A percentile compares a stretch with the other conserved stretches of the same genome.
These are phyloP conservation scores for Xenotilapia longispinis DNA, from an alignment of 2,113 vertebrate genomes.

Conservation along the genomic window DNA sequence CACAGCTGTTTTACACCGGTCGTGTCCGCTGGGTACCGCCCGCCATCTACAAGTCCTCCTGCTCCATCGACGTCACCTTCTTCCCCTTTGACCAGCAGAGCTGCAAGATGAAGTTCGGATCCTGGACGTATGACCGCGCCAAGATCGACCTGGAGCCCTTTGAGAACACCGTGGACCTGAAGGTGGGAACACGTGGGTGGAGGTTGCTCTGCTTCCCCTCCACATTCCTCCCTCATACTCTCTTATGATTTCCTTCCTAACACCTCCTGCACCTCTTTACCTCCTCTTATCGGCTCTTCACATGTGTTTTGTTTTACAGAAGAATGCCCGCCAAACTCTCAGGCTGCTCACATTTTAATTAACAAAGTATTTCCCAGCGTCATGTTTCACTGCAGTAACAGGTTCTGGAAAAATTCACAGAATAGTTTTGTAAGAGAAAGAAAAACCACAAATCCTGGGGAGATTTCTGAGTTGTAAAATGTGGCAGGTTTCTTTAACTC, in stretches of 20 bases:
- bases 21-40: conserved; percentile 92
- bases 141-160: conserved; percentile 88
- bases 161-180: conserved; percentile 81
- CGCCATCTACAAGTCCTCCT: conserved; percentile 93
- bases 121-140: conserved; percentile 91
- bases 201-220: conserved; percentile 21
- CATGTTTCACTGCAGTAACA: background rate
- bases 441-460: background rate
- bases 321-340: background rate
- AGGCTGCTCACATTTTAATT: background rate
- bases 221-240: background rate
- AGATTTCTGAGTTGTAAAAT: background rate
- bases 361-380: background rate
- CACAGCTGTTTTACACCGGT: conserved; percentile 83
- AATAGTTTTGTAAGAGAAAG: background rate
- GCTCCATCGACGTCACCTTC: conserved; percentile 94
- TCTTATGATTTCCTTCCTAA: background rate
- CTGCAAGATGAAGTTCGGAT: conserved; percentile 96
- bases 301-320: background rate
- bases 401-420: background rate
- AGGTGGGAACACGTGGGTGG: background rate
- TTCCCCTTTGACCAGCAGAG: conserved; percentile 96
- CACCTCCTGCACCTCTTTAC: conserved; percentile 28
- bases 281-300: conserved; percentile 69
- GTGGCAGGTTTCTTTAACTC: background rate